Conservation (phyloP, 2,113 vertebrate species). For the Micromys minutus region DNA sequence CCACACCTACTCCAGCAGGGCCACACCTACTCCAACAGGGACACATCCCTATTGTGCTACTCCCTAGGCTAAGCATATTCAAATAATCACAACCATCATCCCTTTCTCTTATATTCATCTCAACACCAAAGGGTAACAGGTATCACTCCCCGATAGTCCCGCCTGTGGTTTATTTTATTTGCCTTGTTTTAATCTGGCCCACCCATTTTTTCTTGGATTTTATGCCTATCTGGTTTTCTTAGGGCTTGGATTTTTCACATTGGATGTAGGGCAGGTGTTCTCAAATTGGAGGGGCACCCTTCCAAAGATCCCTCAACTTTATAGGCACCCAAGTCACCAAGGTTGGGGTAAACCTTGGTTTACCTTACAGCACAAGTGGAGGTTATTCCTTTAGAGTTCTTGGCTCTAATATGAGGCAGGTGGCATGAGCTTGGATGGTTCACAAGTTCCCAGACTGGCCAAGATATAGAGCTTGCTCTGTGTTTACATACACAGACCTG, state of each 20-base stretch:
- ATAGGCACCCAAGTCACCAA: not conserved
- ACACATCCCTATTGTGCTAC: no score
- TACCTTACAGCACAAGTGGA: not conserved
- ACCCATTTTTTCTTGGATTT: accelerated
- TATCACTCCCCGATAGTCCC: accelerated
- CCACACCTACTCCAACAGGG: no score
- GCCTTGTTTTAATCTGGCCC: not conserved
- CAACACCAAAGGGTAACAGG: accelerated
- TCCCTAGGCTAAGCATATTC: no score
- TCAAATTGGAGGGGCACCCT: not conserved
- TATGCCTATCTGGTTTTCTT: accelerated
- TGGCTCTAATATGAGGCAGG: accelerated
- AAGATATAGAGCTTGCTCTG: not conserved
- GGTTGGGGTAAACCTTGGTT: not conserved
- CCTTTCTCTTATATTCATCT: not conserved
- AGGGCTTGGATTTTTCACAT: not conserved
- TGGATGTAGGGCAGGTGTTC: not conserved
- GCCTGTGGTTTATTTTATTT: not conserved
- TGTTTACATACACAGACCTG: not conserved
- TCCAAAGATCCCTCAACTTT: not conserved
- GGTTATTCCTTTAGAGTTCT: no score
- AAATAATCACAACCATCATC: no score
- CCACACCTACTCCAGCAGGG: no score
- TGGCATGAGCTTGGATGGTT: no score
- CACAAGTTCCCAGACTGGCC: no score